These are phyloP conservation scores for Phoxinus dragarum DNA, from an alignment of 2,797 vertebrate species.

Conservation along the genomic window DNA sequence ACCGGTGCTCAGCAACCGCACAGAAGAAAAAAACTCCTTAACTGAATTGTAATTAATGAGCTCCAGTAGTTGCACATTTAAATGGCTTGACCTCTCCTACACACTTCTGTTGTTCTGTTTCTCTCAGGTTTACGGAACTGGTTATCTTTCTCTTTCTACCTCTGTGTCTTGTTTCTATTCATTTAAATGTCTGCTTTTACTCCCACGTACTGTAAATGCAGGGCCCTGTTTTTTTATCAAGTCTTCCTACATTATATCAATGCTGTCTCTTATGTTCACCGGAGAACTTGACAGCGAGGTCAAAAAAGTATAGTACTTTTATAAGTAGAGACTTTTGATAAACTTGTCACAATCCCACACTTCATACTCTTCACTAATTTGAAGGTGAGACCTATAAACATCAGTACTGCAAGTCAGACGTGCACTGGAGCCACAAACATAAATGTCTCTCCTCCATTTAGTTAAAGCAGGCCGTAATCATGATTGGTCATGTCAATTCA, in stretches of 20 bases:
- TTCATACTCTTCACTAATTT: conserved; percentile 10
- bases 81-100: conserved; percentile 59
- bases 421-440: not conserved
- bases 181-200: conserved; percentile 31
- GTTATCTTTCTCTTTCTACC: not conserved
- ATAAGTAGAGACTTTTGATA: conserved; percentile 25
- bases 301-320: conserved; percentile 29
- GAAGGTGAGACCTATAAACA: conserved; percentile 14
- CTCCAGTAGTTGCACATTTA: conserved; percentile 66
- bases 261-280: conserved; percentile 30
- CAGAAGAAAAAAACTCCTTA: conserved; percentile 69
- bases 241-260: conserved; percentile 39
- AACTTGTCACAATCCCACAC: conserved; percentile 33
- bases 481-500: conserved; percentile 42
- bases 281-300: conserved; percentile 30
- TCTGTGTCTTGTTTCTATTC: conserved; percentile 17
- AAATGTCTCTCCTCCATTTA: conserved; percentile 9
- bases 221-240: conserved; percentile 43
- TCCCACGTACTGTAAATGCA: not conserved
- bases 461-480: conserved; percentile 31
- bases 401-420: not conserved
- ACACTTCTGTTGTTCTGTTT: conserved; percentile 47
- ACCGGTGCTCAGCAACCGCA: conserved; percentile 62
- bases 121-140: conserved; percentile 24
- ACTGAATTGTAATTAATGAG: conserved; percentile 73